phyloP scores from a whole-genome alignment of 2,797 vertebrate species.

The Hippopotamyrus pictus region DNA sequence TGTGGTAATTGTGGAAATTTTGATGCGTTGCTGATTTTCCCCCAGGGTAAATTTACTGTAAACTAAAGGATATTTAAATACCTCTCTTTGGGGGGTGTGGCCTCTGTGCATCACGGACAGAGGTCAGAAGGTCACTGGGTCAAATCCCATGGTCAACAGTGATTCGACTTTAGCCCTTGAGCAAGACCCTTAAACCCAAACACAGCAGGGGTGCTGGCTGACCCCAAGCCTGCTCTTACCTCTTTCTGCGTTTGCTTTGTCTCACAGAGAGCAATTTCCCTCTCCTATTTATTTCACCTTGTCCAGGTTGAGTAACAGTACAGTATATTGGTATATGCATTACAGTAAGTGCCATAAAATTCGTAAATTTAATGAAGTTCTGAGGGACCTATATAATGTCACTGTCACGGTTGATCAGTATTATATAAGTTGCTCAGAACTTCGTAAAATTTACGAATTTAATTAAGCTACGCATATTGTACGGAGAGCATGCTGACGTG shows the following conservation, averaged over 20 bases:
- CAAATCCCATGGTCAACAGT: neutral
- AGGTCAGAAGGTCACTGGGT: neutral
- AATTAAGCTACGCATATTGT: neutral
- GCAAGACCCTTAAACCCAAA: neutral
- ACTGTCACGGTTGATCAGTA: neutral
- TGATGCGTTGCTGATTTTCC: neutral
- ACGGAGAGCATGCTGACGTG: neutral
- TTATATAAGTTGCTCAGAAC: neutral
- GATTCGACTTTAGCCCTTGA: neutral
- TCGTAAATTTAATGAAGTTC: neutral
- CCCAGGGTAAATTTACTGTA: neutral
- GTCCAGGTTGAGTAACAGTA: neutral
- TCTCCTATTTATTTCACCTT: neutral
- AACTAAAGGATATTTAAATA: neutral
- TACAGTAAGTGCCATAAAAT: neutral
- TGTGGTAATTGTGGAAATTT: neutral
- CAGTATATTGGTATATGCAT: neutral
- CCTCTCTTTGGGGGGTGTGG: neutral
- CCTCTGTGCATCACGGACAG: neutral
- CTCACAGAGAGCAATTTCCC: neutral
- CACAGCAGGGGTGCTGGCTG: neutral
- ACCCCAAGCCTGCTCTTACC: neutral
- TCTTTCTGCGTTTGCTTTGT: neutral
- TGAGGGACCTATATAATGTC: neutral
- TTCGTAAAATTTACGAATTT: neutral